phyloP scores from a whole-genome alignment of 2,113 vertebrate species.

The Strix aluco region DNA sequence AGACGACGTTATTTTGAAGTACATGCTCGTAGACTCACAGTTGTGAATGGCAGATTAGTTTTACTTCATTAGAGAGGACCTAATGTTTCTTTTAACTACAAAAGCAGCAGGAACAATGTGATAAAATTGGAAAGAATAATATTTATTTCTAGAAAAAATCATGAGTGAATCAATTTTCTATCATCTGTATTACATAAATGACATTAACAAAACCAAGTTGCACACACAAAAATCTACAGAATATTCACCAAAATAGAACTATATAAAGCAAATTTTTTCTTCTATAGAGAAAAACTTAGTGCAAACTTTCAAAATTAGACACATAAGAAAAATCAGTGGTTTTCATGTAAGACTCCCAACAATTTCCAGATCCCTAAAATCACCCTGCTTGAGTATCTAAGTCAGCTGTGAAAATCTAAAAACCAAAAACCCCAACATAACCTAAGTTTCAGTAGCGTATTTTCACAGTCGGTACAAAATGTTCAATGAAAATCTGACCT shows the following conservation, averaged over 20 bases:
- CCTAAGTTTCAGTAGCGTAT: background rate
- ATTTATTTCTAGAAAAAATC: background rate
- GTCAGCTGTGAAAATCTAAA: background rate
- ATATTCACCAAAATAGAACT: background rate
- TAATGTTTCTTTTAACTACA: background rate
- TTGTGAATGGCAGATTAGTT: slow-evolving; percentile 14
- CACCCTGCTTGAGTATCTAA: background rate
- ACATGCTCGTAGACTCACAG: background rate
- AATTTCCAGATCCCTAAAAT: background rate
- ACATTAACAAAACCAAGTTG: background rate
- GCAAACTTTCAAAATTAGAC: background rate
- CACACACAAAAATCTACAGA: background rate
- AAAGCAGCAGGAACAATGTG: background rate
- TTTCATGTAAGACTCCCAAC: background rate
- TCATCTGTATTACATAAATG: background rate
- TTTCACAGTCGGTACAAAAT: background rate
- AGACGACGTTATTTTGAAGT: background rate
- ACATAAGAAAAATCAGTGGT: background rate
- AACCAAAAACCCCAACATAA: background rate
- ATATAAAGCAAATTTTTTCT: background rate
- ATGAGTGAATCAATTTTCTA: background rate
- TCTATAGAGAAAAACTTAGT: background rate
- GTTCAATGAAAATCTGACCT: background rate
- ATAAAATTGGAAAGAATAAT: background rate
- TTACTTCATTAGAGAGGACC: background rate